Evolutionary conservation across 2,797 vertebrate genomes (phyloP).

Genomic region (Diceros bicornis): DNA sequence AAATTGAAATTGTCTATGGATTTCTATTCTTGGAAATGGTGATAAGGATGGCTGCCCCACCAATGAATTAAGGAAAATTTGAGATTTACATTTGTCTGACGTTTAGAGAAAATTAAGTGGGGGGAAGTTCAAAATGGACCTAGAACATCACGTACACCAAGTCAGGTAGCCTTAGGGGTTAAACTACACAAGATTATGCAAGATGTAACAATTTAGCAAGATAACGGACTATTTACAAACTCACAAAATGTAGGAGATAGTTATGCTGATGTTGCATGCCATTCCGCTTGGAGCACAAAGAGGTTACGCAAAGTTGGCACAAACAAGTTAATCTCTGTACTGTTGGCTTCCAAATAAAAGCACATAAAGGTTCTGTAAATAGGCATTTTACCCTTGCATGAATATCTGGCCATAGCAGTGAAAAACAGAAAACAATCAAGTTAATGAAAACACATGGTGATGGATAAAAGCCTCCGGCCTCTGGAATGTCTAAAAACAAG

Average conservation of each 20-base stretch:
- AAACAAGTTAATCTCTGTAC: neutral
- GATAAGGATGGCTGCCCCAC: neutral
- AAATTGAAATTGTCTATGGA: neutral
- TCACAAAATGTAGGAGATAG: neutral
- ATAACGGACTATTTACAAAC: neutral
- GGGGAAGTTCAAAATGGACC: neutral
- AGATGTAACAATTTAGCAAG: neutral
- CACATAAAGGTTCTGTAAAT: neutral
- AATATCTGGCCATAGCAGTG: neutral
- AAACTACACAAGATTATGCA: neutral
- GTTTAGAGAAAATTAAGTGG: neutral
- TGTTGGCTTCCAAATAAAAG: neutral
- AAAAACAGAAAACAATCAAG: neutral
- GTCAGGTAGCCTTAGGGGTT: neutral
- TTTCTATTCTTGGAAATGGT: neutral
- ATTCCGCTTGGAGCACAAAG: neutral
- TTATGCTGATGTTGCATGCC: neutral
- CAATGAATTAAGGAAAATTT: neutral
- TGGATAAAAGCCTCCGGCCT: neutral
- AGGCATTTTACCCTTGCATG: neutral
- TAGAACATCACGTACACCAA: neutral
- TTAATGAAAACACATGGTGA: neutral
- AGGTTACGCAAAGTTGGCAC: neutral
- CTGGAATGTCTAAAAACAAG: neutral
- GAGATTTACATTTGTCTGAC: neutral